A percentile compares a stretch with the other conserved stretches of the same genome.
Evolutionary conservation across 2,888 invertebrate genomes (phyloP).

Genomic region (Sarcophaga carnaria): DNA sequence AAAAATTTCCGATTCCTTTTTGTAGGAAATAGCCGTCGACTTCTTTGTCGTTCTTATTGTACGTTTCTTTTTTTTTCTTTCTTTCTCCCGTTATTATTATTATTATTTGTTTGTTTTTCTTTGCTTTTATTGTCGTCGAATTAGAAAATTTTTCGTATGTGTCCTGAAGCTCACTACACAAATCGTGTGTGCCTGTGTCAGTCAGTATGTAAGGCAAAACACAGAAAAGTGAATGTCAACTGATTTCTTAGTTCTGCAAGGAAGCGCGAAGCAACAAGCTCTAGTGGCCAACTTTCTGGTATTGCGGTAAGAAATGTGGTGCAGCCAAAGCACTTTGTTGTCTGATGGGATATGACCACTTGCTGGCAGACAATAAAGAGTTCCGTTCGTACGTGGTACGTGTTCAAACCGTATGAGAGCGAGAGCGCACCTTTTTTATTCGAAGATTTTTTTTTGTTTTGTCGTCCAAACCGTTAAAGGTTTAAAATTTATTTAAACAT

Average conservation of each 20-base stretch:
- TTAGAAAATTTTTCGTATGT: slow-evolving; percentile 45
- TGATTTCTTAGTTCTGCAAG: slow-evolving; percentile 54
- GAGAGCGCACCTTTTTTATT: slow-evolving; percentile 51
- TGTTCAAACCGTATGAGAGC: slow-evolving; percentile 43
- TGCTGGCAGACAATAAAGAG: slow-evolving; percentile 69
- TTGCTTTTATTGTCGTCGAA: neutral
- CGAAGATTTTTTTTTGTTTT: slow-evolving; percentile 16
- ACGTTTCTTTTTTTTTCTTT: slow-evolving; percentile 26
- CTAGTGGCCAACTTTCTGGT: slow-evolving; percentile 65
- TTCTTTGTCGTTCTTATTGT: slow-evolving; percentile 61
- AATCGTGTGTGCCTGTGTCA: neutral
- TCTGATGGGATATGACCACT: slow-evolving; percentile 70
- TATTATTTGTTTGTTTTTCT: slow-evolving; percentile 1
- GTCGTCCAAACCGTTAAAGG: slow-evolving; percentile 71
- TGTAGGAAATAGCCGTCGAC: slow-evolving; percentile 65
- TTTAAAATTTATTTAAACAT: slow-evolving; percentile 72
- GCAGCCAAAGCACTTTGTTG: slow-evolving; percentile 62
- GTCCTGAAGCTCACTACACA: slow-evolving; percentile 45
- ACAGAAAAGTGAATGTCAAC: slow-evolving; percentile 40
- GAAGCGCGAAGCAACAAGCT: slow-evolving; percentile 71
- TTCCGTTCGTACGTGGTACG: slow-evolving; percentile 64
- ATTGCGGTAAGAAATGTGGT: slow-evolving; percentile 68
- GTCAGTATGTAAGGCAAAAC: slow-evolving; percentile 24
- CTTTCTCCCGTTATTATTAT: neutral
- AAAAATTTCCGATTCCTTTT: slow-evolving; percentile 73